Evolutionary conservation across 2,888 invertebrate genomes (phyloP).

Genomic region (Lymantria dispar): DNA sequence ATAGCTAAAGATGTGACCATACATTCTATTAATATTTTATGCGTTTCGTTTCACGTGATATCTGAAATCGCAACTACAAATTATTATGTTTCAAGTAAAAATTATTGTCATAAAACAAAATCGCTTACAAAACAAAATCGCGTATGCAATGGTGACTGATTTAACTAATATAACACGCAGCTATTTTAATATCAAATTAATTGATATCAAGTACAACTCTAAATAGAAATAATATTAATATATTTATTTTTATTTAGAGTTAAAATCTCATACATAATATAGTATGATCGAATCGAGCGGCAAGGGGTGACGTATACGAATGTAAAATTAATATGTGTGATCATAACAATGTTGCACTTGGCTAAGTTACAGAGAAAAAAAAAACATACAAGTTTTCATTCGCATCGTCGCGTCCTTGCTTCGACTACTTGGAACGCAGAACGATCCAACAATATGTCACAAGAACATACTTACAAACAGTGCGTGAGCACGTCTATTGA

Average conservation of each 20-base stretch:
- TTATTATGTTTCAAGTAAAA: constrained; percentile 16
- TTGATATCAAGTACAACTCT: background rate
- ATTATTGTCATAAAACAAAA: constrained; percentile 5
- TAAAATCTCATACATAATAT: no score
- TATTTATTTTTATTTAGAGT: no score
- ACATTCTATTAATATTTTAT: constrained; percentile 17
- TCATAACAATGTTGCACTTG: background rate
- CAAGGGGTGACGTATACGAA: constrained; percentile 4
- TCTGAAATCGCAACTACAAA: constrained; percentile 6
- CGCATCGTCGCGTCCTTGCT: constrained; percentile 51
- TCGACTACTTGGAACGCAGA: constrained; percentile 54
- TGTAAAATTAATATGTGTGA: constrained; percentile 14
- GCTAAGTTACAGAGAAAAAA: constrained; percentile 4
- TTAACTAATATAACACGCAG: background rate
- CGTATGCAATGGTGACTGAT: no score
- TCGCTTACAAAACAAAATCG: constrained; percentile 1
- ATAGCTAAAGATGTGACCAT: constrained; percentile 14
- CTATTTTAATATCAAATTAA: background rate
- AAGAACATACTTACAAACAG: constrained; percentile 54
- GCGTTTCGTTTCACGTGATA: constrained; percentile 11
- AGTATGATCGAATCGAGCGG: no score
- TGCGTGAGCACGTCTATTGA: constrained; percentile 59
- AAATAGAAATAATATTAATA: no score
- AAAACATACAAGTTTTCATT: constrained; percentile 31
- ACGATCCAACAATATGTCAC: constrained; percentile 57